These are phyloP conservation scores for Bungarus multicinctus DNA, from an alignment of 2,113 vertebrate species.

Conservation along the genomic window DNA sequence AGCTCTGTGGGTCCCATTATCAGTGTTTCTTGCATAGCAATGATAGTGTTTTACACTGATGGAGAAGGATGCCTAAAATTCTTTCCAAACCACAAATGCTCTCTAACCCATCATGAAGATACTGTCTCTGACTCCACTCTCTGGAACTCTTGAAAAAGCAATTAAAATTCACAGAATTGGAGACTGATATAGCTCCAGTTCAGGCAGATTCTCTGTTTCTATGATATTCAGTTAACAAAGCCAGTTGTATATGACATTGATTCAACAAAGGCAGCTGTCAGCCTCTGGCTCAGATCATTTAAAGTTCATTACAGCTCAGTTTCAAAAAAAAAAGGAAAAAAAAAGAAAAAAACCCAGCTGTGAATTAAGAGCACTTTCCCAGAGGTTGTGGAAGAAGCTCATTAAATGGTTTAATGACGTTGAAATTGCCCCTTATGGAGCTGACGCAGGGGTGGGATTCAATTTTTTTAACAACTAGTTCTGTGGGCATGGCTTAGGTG, in stretches of 20 bases:
- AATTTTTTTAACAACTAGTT: too few relatives aligned
- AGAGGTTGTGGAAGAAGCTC: constrained; percentile 29
- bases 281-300: constrained; percentile 48
- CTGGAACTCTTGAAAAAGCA: constrained; percentile 59
- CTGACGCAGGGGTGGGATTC: too few relatives aligned
- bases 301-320: constrained; percentile 57
- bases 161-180: constrained; percentile 46
- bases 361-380: constrained; percentile 21
- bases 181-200: constrained; percentile 48
- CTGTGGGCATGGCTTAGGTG: too few relatives aligned
- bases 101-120: constrained; percentile 58
- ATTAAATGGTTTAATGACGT: constrained; percentile 17
- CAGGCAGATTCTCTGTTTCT: constrained; percentile 16
- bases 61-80: constrained; percentile 69
- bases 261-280: constrained; percentile 54
- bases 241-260: constrained; percentile 40
- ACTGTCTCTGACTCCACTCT: constrained; percentile 51
- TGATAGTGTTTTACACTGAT: constrained; percentile 56
- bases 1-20: constrained; percentile 53
- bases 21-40: constrained; percentile 51
- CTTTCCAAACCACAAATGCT: constrained; percentile 68
- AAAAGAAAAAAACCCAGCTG: neutral
- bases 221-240: constrained; percentile 53
- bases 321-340: neutral
- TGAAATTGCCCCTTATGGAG: constrained; percentile 22